Evolutionary conservation across 2,113 vertebrate genomes (phyloP).

Genomic region (Carassius auratus): DNA sequence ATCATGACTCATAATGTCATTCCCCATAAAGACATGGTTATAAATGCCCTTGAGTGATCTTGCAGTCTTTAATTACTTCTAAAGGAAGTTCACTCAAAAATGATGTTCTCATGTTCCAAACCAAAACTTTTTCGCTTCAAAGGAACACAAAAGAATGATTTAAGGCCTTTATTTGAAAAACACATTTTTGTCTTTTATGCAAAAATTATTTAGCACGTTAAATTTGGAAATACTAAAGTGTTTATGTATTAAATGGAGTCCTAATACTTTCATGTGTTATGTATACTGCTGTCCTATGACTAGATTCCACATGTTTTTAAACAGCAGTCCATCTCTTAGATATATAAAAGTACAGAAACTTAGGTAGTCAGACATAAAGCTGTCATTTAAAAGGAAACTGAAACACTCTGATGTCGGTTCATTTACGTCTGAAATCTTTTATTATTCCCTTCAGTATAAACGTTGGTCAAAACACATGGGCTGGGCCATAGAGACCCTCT

Average conservation of each 20-base stretch:
- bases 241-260: neutral
- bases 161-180: neutral
- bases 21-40: slow-evolving; percentile 1
- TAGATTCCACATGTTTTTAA: slow-evolving; percentile 7
- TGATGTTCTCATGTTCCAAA: neutral
- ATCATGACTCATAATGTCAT: slow-evolving; percentile 1
- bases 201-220: neutral
- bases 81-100: slow-evolving; percentile 11
- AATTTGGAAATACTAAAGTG: neutral
- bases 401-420: neutral
- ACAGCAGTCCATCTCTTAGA: neutral
- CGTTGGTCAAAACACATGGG: neutral
- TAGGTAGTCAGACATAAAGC: neutral
- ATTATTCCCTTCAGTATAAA: slow-evolving; percentile 6
- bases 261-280: neutral
- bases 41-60: slow-evolving; percentile 9
- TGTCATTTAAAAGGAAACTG: slow-evolving; percentile 21
- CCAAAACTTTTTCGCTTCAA: neutral
- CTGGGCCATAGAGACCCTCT: neutral
- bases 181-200: neutral
- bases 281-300: neutral
- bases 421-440: slow-evolving; percentile 5
- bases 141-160: neutral
- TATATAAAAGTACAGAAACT: neutral
- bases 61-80: slow-evolving; percentile 5